phyloP scores from a whole-genome alignment of 1,140 invertebrate species.

The Atopsyche davidsoni region DNA sequence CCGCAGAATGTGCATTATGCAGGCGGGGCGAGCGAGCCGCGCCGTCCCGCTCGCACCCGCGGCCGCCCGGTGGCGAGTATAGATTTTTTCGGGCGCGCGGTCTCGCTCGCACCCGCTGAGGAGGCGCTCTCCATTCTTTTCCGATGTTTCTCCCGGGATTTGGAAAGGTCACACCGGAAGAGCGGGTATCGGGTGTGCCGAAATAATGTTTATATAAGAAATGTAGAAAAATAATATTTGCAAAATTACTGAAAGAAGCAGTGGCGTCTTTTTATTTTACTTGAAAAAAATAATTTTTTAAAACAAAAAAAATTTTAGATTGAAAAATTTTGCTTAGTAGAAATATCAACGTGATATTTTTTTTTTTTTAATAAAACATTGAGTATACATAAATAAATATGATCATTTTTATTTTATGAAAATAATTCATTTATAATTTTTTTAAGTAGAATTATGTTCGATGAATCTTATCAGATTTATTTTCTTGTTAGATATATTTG shows the following conservation, averaged over 20 bases:
- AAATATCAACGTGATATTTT: no score
- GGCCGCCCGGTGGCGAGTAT: neutral
- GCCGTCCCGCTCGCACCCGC: conserved; percentile 41
- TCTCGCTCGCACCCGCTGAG: neutral
- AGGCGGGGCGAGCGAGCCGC: conserved; percentile 38
- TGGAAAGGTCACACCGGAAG: conserved; percentile 11
- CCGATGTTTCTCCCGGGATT: conserved; percentile 1
- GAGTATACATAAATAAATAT: no score
- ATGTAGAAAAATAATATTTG: no score
- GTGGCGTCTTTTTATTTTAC: neutral
- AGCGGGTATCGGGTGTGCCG: conserved; percentile 15
- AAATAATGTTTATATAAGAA: no score
- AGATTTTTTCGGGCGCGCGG: neutral
- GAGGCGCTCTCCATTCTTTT: conserved; percentile 1
- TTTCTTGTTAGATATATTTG: no score
- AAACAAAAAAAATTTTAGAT: neutral
- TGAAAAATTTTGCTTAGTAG: no score
- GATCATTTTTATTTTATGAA: no score
- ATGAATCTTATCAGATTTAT: no score
- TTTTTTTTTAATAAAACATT: no score
- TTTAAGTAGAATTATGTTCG: no score
- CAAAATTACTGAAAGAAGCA: neutral
- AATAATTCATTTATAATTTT: no score
- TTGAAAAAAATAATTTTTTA: neutral
- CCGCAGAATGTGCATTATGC: conserved; percentile 37